These are phyloP conservation scores for Pelodiscus sinensis DNA, from an alignment of 2,113 vertebrate genomes.

Conservation along the genomic window DNA sequence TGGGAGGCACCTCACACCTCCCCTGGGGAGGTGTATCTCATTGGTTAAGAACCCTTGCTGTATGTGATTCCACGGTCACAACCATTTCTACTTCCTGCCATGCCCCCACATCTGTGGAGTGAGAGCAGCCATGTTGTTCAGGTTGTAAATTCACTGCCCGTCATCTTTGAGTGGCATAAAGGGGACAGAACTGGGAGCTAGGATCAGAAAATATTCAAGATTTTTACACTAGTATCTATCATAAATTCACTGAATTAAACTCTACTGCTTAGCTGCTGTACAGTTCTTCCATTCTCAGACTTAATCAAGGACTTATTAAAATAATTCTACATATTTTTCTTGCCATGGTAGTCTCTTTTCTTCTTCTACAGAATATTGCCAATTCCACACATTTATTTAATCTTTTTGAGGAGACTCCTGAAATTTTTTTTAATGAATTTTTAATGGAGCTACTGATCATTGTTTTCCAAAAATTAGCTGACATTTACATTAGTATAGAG, in stretches of 20 bases:
- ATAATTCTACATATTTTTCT: background rate
- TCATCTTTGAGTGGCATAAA: background rate
- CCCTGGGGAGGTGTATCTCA: too few relatives aligned
- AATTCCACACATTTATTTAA: background rate
- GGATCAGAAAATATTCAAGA: background rate
- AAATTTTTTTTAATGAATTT: background rate
- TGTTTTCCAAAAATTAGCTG: background rate
- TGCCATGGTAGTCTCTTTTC: background rate
- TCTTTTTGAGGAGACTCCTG: background rate
- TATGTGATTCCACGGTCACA: too few relatives aligned
- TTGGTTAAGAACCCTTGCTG: too few relatives aligned
- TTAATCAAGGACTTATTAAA: background rate
- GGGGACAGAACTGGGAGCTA: background rate
- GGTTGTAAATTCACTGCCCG: background rate
- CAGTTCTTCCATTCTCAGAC: background rate
- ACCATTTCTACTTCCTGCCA: background rate
- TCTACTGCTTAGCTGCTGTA: background rate
- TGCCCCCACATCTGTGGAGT: background rate
- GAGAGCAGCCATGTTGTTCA: background rate
- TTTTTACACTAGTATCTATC: background rate
- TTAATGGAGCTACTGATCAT: background rate
- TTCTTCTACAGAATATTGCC: fast-evolving
- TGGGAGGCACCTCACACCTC: too few relatives aligned
- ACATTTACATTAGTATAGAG: background rate
- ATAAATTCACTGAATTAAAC: background rate